Evolutionary conservation across 2,888 invertebrate species (phyloP).

Genomic region (Melanargia galathea): DNA sequence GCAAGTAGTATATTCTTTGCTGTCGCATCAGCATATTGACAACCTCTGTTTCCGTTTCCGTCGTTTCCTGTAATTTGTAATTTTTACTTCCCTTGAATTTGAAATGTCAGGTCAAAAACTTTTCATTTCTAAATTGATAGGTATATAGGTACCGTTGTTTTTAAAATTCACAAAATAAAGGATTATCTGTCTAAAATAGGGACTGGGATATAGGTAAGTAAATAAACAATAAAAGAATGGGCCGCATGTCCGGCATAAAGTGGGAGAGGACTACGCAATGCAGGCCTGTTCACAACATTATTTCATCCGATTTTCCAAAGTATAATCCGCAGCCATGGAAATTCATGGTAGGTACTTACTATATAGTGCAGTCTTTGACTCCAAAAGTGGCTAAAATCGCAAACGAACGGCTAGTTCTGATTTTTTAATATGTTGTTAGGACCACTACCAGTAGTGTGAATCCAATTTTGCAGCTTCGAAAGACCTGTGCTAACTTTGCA

Average conservation of each 20-base stretch:
- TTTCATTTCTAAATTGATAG: slow-evolving; percentile 4
- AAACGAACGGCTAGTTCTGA: too few relatives aligned
- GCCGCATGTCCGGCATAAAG: slow-evolving; percentile 66
- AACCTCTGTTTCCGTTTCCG: too few relatives aligned
- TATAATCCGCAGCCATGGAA: slow-evolving; percentile 79
- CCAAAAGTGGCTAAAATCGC: too few relatives aligned
- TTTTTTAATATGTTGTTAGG: too few relatives aligned
- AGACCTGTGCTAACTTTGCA: too few relatives aligned
- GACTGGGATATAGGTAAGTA: neutral
- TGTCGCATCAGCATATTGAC: too few relatives aligned
- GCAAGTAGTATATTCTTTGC: too few relatives aligned
- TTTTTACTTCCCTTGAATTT: neutral
- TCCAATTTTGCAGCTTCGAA: too few relatives aligned
- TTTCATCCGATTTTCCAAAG: slow-evolving; percentile 80
- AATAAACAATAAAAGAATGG: slow-evolving; percentile 50
- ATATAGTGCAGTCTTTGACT: neutral
- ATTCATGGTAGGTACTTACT: slow-evolving; percentile 65
- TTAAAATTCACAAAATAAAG: neutral
- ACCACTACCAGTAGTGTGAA: too few relatives aligned
- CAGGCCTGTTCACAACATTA: slow-evolving; percentile 77
- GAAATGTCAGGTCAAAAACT: neutral
- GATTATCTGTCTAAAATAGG: neutral
- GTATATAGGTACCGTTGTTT: neutral
- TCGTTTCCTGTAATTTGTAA: too few relatives aligned
- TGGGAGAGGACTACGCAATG: slow-evolving; percentile 76